Evolutionary conservation across 2,888 invertebrate species (phyloP).

Genomic region (Ophonus ardosiacus): DNA sequence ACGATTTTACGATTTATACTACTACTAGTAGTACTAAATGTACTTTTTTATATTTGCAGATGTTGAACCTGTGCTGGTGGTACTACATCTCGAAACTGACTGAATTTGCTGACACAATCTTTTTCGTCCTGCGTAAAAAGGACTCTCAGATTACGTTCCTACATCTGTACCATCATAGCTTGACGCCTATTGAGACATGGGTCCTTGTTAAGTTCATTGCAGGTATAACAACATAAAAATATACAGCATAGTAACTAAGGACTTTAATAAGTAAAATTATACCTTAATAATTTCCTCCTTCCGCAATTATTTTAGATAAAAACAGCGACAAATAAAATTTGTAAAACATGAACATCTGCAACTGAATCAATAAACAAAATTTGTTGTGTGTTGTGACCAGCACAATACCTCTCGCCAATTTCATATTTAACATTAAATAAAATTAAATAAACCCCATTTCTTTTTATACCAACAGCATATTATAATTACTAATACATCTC

Average conservation of each 20-base stretch:
- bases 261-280: no score
- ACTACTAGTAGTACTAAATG: conserved; percentile 2
- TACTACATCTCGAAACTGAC: conserved; percentile 94
- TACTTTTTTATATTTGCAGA: conserved; percentile 77
- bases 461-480: no score
- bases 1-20: not conserved
- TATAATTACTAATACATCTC: no score
- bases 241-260: not conserved
- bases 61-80: conserved; percentile 92
- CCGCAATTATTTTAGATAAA: no score
- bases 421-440: no score
- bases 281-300: no score
- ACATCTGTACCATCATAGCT: conserved; percentile 90
- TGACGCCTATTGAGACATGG: conserved; percentile 88
- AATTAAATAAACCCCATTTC: no score
- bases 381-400: no score
- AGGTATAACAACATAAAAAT: conserved; percentile 74
- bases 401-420: no score
- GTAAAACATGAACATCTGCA: no score
- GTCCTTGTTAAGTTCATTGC: conserved; percentile 87
- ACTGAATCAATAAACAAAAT: no score
- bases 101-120: conserved; percentile 92
- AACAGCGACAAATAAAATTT: no score
- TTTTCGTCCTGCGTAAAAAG: conserved; percentile 91
- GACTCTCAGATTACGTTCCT: conserved; percentile 90